Evolutionary conservation across 2,888 invertebrate species (phyloP).

Genomic region (Sesamia inferens): DNA sequence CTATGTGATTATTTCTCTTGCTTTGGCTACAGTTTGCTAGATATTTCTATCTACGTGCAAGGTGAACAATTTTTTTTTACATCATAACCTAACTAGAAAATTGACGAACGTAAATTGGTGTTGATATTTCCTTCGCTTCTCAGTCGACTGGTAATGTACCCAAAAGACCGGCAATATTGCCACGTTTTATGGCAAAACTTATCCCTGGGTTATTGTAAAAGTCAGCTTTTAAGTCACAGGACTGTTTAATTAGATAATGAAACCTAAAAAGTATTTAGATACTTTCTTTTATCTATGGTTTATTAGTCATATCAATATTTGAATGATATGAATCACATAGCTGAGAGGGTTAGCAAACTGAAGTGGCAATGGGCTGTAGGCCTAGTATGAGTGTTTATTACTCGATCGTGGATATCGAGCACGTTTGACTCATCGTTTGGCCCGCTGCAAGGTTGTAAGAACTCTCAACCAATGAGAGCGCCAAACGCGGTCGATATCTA

Average conservation of each 20-base stretch:
- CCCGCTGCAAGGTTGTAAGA: too few species aligned
- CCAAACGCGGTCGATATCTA: too few species aligned
- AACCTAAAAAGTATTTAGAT: not conserved
- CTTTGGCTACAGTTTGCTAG: not conserved
- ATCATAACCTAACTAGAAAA: not conserved
- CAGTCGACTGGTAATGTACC: not conserved
- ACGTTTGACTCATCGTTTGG: too few species aligned
- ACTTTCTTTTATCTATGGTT: too few species aligned
- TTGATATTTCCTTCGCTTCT: not conserved
- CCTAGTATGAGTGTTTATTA: too few species aligned
- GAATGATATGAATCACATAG: too few species aligned
- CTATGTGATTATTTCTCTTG: conserved; percentile 7
- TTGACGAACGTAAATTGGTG: not conserved
- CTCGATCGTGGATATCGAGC: too few species aligned
- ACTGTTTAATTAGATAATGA: not conserved
- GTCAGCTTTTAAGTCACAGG: too few species aligned
- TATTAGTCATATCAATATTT: too few species aligned
- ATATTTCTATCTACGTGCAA: not conserved
- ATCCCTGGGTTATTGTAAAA: not conserved
- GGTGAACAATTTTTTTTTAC: not conserved
- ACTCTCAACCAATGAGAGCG: too few species aligned
- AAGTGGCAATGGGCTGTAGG: too few species aligned
- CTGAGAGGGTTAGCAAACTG: too few species aligned
- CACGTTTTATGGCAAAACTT: not conserved
- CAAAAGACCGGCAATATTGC: not conserved